A percentile compares a stretch with the other conserved stretches of the same genome.
Conservation (phyloP, 2,888 invertebrate genomes). For the Apodemia zela region DNA sequence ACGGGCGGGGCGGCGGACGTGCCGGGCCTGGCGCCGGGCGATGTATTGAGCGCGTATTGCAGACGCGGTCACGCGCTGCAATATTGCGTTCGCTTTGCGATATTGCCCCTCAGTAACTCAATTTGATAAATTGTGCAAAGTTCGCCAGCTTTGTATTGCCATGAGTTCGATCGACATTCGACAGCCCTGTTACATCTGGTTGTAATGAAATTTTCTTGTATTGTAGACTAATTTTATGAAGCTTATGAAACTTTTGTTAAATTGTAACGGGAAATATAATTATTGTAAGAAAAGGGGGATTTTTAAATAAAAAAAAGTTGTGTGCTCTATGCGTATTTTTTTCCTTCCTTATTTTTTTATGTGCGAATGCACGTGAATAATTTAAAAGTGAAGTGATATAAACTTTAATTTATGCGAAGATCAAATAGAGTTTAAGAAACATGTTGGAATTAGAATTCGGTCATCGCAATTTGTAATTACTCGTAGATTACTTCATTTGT, state of each 20-base stretch:
- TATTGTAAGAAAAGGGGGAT: too few relatives aligned
- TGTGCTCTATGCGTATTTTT: too few relatives aligned
- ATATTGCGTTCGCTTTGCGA: conserved; percentile 78
- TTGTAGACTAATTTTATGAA: conserved; percentile 4
- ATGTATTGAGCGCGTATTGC: conserved; percentile 81
- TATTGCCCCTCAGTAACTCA: conserved; percentile 79
- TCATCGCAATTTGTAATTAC: too few relatives aligned
- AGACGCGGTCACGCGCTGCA: conserved; percentile 81
- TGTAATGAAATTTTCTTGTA: conserved; percentile 36
- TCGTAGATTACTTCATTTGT: too few relatives aligned
- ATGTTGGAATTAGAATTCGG: too few relatives aligned
- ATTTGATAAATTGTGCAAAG: conserved; percentile 79
- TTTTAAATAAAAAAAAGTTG: too few relatives aligned
- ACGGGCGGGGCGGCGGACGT: conserved; percentile 66
- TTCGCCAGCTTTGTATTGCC: conserved; percentile 63
- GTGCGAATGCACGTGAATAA: too few relatives aligned
- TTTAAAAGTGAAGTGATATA: too few relatives aligned
- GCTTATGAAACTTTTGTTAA: neutral
- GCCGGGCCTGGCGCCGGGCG: conserved; percentile 73
- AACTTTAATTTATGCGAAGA: too few relatives aligned
- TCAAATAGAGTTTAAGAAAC: too few relatives aligned
- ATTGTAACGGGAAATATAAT: neutral
- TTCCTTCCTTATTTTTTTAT: too few relatives aligned
- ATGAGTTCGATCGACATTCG: conserved; percentile 57
- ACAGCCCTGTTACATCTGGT: conserved; percentile 44